phyloP scores from a whole-genome alignment of 2,113 vertebrate species.

The Typhlomys cinereus region DNA sequence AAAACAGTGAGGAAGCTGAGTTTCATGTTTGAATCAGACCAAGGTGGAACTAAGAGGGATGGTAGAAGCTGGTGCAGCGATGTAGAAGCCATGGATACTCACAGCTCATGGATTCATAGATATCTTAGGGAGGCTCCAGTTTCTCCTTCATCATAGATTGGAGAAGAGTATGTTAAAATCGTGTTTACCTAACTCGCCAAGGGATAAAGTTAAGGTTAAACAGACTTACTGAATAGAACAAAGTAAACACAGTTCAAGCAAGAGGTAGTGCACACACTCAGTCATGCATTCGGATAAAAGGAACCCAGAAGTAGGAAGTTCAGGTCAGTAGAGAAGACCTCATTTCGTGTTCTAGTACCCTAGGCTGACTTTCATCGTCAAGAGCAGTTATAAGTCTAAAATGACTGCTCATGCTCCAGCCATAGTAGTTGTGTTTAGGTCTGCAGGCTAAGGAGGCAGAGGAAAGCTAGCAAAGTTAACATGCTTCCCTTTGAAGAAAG shows the following conservation, averaged over 20 bases:
- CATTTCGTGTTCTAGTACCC: not conserved
- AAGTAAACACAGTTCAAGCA: not conserved
- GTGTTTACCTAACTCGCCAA: not conserved
- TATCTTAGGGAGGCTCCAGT: not conserved
- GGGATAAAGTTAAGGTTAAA: not conserved
- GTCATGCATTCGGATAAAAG: not conserved
- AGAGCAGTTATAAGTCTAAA: not conserved
- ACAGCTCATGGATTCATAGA: not conserved
- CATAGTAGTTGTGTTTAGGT: not conserved
- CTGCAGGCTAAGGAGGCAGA: not conserved
- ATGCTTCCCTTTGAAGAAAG: not conserved
- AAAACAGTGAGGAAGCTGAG: not conserved
- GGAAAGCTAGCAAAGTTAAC: not conserved
- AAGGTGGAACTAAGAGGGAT: not conserved
- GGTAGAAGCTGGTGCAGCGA: not conserved
- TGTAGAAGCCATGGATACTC: not conserved
- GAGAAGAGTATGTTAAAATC: not conserved
- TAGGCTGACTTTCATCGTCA: not conserved
- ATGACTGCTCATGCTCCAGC: not conserved
- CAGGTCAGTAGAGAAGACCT: not conserved
- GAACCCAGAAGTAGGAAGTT: not conserved
- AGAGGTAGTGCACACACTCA: not conserved
- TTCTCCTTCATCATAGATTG: not conserved
- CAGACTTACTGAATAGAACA: not conserved
- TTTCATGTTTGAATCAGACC: constrained; percentile 1